Evolutionary conservation across 2,888 invertebrate genomes (phyloP), one percentile per base, ranked within the genome.

Genomic region (Lapara coniferarum): DNA sequence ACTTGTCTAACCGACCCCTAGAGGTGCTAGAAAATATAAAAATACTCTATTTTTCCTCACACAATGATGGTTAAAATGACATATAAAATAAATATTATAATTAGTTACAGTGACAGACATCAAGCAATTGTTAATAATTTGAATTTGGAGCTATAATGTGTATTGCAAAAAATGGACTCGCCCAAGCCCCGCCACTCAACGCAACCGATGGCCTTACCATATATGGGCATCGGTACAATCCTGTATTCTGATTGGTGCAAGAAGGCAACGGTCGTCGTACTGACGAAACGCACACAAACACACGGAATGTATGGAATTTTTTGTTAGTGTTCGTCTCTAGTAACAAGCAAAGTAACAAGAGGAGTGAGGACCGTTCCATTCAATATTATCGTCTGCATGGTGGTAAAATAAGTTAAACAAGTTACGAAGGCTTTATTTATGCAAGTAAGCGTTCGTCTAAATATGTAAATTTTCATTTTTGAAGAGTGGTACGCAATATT

Each of bases 171-270:
- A 76, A 81, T 90, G 85, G 89, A 89, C 89, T 90, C 90, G 93
- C 92, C 93, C 89, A 92, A 92, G 90, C 94, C 91, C 91, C 88
- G 46, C 86, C 89, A 85, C 89, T 89, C 84, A 80, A 81, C 83
- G 84, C 87, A 88, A 94, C 94, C 94, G 95, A 94, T 95, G 95
- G 95, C 94, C 95, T 96, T 95, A 95, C 96, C 96, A 95, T 96
- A 96, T 96, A 96, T 96, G 96, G 96, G 95, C 96, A 96, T 96
- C 95, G 95, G 95, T 95, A 95, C 95, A 95, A 95, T 94, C 86
- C 91, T 85, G 94, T 83, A 80, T 86, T 90, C 88, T 93, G 94
- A 96, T 96, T 96, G 96, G 96, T 92, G 75, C 84, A 91, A 86
- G 79, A 79, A 75, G 79, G 81, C 90, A 91, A 93, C 94, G 93